Evolutionary conservation across 1,140 invertebrate genomes (phyloP), one percentile per base, ranked within the genome.

Genomic region (Zaprionus kolodkinae): DNA sequence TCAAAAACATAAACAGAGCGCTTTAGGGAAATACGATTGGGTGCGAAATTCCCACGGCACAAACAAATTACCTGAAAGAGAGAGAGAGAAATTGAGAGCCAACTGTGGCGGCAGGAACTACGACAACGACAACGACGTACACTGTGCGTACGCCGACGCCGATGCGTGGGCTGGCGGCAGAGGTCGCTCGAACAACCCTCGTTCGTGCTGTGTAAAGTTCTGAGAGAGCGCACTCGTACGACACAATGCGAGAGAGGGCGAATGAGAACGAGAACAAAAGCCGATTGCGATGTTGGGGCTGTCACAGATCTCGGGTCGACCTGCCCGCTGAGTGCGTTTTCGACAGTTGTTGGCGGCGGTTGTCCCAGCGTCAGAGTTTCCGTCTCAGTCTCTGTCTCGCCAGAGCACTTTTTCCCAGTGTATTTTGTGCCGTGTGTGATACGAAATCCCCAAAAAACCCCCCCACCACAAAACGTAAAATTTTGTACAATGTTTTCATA

Each of bases 301-400:
- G 65, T 36, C 35, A 66, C 25, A 67, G 66, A 67, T 68, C 73
- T 81, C 68, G 71, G 75, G 69, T 75, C 73, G 72, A 67, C 40
- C 78, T 85, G 67, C 61, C 69, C 62, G 61, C 40, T 74, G 79
- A 90, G 81, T 85, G 85, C 75, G 74, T 79, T 80, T 87, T 91
- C 69, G 71, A 87, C 82, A 66, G 70, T 90, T 86, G 86, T 91
- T 83, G 87, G 82, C 79, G 77, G 61, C 78, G 82, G 83, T 90
- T 87, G 74, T 76, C 72, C 79, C 70, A 9, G 33, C 33, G 33
- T 35, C 33, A 35, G 7, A 4, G 72, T 75, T 56, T 59, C 36
- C 21, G 17, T 65, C 35, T 43, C 35, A 36, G 21, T 54, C 21
- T 30, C 48, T 55, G 17, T 55, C 36, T 52, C 72, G 66, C 69